Base-by-base conservation (phyloP, 2,797 vertebrate species). In the Neopelma chrysocephalum region DNA sequence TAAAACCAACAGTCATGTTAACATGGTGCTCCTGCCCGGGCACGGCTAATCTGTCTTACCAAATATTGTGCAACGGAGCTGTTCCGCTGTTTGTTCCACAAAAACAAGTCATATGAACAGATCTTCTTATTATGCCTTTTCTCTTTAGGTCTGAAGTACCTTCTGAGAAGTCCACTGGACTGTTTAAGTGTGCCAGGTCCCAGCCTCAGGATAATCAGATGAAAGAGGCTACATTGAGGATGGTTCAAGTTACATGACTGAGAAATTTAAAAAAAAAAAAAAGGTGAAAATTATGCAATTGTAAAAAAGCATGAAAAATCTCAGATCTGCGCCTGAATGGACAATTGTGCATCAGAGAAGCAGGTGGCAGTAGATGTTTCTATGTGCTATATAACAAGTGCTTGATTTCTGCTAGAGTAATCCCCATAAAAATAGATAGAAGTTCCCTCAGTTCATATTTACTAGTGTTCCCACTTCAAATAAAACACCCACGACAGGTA, bases 401-500 rank as follows among this genome's bases (percentile, higher is more conserved):
- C 34, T 94, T 85, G 50, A 75, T 82, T 95, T 87, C 71, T 95
- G 29, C 47, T 84, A 58, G 42, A 89, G 57, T 54, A 93, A 64
- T 57, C 50, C 75, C 82, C 21, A 8, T 87, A 92, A 95, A 94
- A 94, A 93, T 56, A 96, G 83, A 25, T 50, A 8, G 9, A 71
- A 80, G 58, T 87, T 90, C 82, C 92, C 92, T 89, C 83, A 72
- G 90, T 93, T 93, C 78, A 78, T 91, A 80, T 95, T 96, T 95
- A 93, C 94, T 87, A 48, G 71, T 7, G 56, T 65, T 96, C 50
- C 88, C 69, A 87, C 88, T 94, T 91, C 78, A 95, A 92, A 89
- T 43, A 85, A 82, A 95, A 89, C 90, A 93, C 90, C 93, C 90
- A 96, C 90, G 78, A 38, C 45, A 81, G 42, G 57, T 94, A 92